phyloP scores from a whole-genome alignment of 2,113 vertebrate genomes.

The Psephotus haematonotus region DNA sequence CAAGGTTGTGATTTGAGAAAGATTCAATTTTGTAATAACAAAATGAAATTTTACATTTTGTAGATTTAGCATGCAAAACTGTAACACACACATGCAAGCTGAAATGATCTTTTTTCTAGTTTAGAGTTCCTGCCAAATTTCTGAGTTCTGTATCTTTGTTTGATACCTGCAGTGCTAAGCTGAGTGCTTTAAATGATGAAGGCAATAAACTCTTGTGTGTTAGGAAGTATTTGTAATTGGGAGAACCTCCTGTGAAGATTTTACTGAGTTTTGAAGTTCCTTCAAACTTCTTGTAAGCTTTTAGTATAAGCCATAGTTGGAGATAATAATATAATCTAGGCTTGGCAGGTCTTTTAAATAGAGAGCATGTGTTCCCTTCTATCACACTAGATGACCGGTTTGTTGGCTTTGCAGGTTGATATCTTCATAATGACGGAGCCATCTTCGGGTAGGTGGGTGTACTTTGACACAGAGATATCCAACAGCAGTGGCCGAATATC shows the following conservation, averaged over 20 bases:
- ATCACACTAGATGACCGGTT: background rate
- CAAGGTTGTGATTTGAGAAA: background rate
- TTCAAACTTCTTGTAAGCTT: background rate
- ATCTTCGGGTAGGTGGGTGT: slow-evolving; percentile 91
- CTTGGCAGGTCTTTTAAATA: background rate
- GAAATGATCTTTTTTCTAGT: background rate
- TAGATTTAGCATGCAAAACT: background rate
- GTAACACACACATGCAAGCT: background rate
- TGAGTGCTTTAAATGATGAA: background rate
- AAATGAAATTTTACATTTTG: background rate
- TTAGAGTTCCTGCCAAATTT: background rate
- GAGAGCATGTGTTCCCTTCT: background rate
- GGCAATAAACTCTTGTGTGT: background rate
- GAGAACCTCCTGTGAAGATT: background rate
- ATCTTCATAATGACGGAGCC: slow-evolving; percentile 93
- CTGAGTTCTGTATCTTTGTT: background rate
- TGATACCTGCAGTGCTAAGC: background rate
- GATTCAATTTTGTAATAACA: background rate
- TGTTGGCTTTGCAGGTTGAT: slow-evolving; percentile 81
- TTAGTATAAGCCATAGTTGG: background rate
- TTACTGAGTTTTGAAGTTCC: background rate
- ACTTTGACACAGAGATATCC: slow-evolving; percentile 94
- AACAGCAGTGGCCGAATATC: slow-evolving; percentile 91
- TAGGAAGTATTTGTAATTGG: background rate
- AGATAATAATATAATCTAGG: background rate